Percentiles rank a stretch among this genome's conserved stretches.
Evolutionary conservation across 2,113 vertebrate genomes (phyloP).

Genomic region (Himantopus leucocephalus): DNA sequence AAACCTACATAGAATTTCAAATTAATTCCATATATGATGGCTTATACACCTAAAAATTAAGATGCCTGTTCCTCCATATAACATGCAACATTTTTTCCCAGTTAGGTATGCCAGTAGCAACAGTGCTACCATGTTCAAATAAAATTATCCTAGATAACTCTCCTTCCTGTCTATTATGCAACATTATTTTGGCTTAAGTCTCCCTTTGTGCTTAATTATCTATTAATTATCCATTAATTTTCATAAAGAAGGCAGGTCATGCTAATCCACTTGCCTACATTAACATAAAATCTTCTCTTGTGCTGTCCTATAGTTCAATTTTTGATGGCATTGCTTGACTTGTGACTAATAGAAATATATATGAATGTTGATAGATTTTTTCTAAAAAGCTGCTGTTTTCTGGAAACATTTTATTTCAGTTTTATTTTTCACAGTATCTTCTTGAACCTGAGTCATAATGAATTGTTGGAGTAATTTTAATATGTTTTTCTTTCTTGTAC

Average conservation of each 20-base stretch:
- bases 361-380: background rate
- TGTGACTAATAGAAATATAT: background rate
- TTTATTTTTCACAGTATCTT: background rate
- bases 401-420: background rate
- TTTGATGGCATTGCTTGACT: background rate
- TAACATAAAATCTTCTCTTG: conserved; percentile 12
- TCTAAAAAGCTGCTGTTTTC: background rate
- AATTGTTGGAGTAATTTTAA: background rate
- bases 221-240: conserved; percentile 6
- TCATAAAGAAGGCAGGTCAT: background rate
- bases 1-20: background rate
- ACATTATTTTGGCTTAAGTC: background rate
- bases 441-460: background rate
- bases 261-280: background rate
- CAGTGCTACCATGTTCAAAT: background rate
- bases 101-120: background rate
- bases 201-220: conserved; percentile 41
- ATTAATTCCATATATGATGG: background rate
- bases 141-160: background rate
- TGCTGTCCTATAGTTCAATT: background rate
- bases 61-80: background rate
- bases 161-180: background rate
- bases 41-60: background rate
- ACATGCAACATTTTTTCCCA: background rate
- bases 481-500: background rate